Percentiles rank a stretch among this genome's conserved stretches.
Conservation (phyloP, 2,888 invertebrate species). For the Sisyra terminalis region DNA sequence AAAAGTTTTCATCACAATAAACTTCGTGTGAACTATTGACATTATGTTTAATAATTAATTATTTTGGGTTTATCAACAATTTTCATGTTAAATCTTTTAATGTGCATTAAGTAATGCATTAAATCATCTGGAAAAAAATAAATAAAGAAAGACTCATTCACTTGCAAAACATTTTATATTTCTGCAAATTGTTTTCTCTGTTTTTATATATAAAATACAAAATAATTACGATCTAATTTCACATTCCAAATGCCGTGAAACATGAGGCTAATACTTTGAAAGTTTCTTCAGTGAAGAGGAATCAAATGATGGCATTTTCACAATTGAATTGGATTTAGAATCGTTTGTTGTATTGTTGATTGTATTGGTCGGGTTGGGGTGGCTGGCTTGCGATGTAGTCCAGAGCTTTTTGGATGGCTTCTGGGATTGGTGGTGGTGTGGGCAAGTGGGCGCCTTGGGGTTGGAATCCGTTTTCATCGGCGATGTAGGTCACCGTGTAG, state of each 20-base stretch:
- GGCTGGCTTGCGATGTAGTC: slow-evolving; percentile 24
- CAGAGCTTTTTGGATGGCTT: slow-evolving; percentile 49
- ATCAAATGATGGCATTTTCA: not conserved
- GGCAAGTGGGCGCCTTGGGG: slow-evolving; percentile 54
- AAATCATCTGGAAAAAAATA: too few relatives aligned
- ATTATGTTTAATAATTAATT: too few relatives aligned
- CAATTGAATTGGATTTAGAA: not conserved
- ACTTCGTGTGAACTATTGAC: too few relatives aligned
- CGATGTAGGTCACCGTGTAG: slow-evolving; percentile 44
- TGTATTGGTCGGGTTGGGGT: slow-evolving; percentile 4
- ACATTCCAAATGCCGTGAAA: too few relatives aligned
- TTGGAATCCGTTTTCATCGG: slow-evolving; percentile 53
- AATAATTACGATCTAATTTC: too few relatives aligned
- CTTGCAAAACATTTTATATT: not conserved
- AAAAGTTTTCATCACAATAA: too few relatives aligned
- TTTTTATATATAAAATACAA: not conserved
- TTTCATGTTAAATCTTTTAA: too few relatives aligned
- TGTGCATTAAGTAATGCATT: too few relatives aligned
- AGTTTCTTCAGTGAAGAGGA: not conserved
- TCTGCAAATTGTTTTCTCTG: not conserved
- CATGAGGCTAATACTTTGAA: not conserved
- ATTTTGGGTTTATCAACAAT: too few relatives aligned
- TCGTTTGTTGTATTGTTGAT: slow-evolving; percentile 5
- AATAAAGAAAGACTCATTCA: too few relatives aligned
- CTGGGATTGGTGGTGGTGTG: slow-evolving; percentile 66